Evolutionary conservation across 2,113 vertebrate genomes (phyloP), one percentile per base, ranked within the genome.

Genomic region (Sinocyclocheilus rhinocerous): DNA sequence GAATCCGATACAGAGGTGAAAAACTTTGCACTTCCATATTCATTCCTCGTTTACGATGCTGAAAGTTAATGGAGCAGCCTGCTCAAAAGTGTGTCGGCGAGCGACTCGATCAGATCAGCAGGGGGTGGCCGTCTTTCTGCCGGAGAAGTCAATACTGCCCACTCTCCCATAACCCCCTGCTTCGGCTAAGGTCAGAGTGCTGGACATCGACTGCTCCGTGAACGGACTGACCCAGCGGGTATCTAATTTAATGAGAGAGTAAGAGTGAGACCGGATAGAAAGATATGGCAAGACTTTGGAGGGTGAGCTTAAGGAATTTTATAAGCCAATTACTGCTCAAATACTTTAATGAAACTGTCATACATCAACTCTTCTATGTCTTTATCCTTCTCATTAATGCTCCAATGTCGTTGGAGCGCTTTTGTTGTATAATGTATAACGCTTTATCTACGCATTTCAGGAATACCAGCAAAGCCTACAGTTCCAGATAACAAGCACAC

Each of bases 191-290:
- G 87, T 89, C 89, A 93, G 85, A 90, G 88, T 90, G 88, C 87
- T 85, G 91, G 91, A 87, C 88, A 77, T 48, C 57, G 85, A 55
- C 81, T 83, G 72, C 76, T 80, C 61, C 13, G 24, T 57, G 63
- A 92, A 89, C 78, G 39, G 90, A 89, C 89, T 83, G 73, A 77
- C 92, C 76, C 91, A 94, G 93, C 91, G 91, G 26, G 92, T 39
- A 84, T 90, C 91, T 94, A 93, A 93, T 93, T 93, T 94, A 94
- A 94, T 93, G 92, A 92, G 91, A 89, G 59, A 75, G 76, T 87
- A 29, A 73, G 84, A 77, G 75, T 87, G 85, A 88, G 86, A 78
- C 6, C 61, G 33, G 72, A 52, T 86, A 80, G 84, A 84, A 83
- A 89, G 86, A 88, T 84, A 86, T 10, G 85, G 83, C 86, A 83